Evolutionary conservation across 2,797 vertebrate species (phyloP).

Genomic region (Hipposideros larvatus): DNA sequence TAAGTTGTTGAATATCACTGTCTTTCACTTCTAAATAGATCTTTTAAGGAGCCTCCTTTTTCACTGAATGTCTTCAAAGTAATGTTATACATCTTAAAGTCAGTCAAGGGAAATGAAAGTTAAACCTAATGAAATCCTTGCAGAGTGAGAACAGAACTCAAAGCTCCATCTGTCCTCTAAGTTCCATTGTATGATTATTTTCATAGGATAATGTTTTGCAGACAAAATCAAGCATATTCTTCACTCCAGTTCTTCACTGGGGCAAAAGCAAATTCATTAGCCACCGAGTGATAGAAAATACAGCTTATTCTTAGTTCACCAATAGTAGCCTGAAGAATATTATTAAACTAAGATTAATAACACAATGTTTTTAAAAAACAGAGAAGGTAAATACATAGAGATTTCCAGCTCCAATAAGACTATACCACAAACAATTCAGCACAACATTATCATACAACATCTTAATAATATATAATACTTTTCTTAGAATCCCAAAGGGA

Average conservation of each 20-base stretch:
- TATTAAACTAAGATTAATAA: constrained; percentile 6
- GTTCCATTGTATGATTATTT: constrained; percentile 10
- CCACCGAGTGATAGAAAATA: neutral
- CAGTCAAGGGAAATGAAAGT: constrained; percentile 46
- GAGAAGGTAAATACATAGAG: neutral
- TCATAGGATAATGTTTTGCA: constrained; percentile 3
- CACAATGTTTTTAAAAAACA: constrained; percentile 31
- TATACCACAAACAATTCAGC: neutral
- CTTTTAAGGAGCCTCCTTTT: neutral
- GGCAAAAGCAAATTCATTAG: constrained; percentile 5
- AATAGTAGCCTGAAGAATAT: neutral
- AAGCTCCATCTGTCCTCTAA: neutral
- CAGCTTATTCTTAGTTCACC: constrained; percentile 45
- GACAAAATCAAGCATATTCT: constrained; percentile 23
- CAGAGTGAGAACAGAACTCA: neutral
- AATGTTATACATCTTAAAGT: constrained; percentile 45
- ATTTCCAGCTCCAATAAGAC: constrained; percentile 15
- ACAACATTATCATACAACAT: neutral
- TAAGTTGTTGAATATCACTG: neutral
- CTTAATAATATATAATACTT: neutral
- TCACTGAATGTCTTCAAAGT: constrained; percentile 4
- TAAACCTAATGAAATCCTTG: constrained; percentile 49
- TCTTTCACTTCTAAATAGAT: neutral
- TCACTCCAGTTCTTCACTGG: neutral
- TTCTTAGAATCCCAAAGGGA: constrained; percentile 35